phyloP scores from a whole-genome alignment of 2,888 invertebrate species.

The Ennomos quercinarius region DNA sequence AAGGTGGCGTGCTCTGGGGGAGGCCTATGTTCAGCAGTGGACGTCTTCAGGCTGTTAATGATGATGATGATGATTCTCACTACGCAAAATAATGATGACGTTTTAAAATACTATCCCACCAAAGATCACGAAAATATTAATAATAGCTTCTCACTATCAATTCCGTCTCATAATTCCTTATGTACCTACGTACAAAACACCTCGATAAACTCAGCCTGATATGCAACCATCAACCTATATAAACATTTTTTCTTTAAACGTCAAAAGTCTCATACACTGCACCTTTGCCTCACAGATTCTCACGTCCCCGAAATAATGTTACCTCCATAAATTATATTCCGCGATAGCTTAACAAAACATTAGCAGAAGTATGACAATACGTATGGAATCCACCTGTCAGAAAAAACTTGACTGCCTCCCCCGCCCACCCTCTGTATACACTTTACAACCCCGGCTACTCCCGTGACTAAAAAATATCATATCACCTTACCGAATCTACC shows the following conservation, averaged over 20 bases:
- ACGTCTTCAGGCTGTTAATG: too few relatives aligned
- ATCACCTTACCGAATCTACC: constrained; percentile 66
- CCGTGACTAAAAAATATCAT: constrained; percentile 64
- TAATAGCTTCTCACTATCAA: too few relatives aligned
- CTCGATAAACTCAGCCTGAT: not conserved
- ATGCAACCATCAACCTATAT: constrained; percentile 19
- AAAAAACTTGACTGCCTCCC: constrained; percentile 15
- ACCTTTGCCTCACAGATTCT: constrained; percentile 48
- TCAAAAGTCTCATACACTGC: constrained; percentile 41
- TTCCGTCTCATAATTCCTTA: too few relatives aligned
- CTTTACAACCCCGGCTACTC: constrained; percentile 39
- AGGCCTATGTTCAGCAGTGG: too few relatives aligned
- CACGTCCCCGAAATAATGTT: constrained; percentile 47
- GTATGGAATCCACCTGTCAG: constrained; percentile 70
- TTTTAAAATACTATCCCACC: too few relatives aligned
- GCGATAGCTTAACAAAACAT: constrained; percentile 45
- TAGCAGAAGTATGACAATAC: constrained; percentile 48
- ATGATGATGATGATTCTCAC: too few relatives aligned
- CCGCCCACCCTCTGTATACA: constrained; percentile 22
- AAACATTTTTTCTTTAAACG: constrained; percentile 33
- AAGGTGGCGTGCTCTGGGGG: too few relatives aligned
- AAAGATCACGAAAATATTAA: too few relatives aligned
- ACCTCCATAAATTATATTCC: constrained; percentile 58
- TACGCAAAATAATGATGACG: too few relatives aligned
- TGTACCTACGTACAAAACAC: not conserved